Conservation (phyloP, 23 tunicate genomes). For the Corella eumyota region DNA sequence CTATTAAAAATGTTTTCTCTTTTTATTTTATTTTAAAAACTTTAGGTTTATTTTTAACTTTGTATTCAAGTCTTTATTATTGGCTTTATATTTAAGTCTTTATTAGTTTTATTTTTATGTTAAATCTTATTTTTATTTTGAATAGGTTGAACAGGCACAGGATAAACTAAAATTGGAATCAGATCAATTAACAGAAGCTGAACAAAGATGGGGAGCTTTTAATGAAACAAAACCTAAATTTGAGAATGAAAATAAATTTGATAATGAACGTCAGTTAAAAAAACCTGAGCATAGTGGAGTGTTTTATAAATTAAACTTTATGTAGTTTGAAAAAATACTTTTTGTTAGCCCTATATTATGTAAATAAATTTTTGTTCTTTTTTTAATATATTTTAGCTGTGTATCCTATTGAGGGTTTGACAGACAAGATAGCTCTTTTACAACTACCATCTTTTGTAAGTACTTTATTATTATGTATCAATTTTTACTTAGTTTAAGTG, state of each 20-base stretch:
- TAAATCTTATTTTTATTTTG: neutral
- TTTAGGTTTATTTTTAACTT: neutral
- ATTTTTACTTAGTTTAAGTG: neutral
- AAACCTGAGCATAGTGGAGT: neutral
- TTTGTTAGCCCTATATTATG: no score
- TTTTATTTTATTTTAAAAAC: neutral
- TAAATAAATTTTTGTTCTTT: no score
- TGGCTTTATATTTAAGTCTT: no score
- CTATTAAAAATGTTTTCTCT: neutral
- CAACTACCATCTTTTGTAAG: conserved; percentile 3
- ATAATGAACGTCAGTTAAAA: conserved; percentile 44
- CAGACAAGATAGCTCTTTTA: conserved; percentile 13
- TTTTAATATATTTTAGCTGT: conserved; percentile 33
- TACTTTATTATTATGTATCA: neutral
- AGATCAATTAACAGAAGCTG: conserved; percentile 40
- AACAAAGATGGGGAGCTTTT: conserved; percentile 71
- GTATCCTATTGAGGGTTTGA: conserved; percentile 66
- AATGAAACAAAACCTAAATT: neutral
- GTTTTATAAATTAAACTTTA: neutral
- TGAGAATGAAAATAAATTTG: neutral
- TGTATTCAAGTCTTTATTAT: no score
- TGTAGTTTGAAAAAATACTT: no score
- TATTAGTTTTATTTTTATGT: neutral
- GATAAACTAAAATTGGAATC: conserved; percentile 38
- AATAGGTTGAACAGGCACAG: conserved; percentile 66